These are phyloP conservation scores for Xestia sexstrigata DNA, from an alignment of 2,888 invertebrate species.

Conservation along the genomic window DNA sequence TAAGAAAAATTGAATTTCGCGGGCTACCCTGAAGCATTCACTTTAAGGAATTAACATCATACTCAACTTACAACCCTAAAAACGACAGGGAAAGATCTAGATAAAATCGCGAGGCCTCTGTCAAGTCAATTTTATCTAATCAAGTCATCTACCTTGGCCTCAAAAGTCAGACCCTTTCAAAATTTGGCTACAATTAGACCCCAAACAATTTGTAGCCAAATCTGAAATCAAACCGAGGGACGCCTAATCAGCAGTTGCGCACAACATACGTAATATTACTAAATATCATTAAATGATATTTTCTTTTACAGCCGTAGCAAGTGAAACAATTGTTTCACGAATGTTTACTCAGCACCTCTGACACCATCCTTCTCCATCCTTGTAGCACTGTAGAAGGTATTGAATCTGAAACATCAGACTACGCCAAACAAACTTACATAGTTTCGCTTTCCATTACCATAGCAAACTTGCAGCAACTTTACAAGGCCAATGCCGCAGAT, in stretches of 20 bases:
- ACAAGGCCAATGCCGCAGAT: conserved; percentile 69
- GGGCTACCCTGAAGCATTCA: no score
- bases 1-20: no score
- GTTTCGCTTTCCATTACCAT: conserved; percentile 21
- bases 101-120: neutral
- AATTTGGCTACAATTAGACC: neutral
- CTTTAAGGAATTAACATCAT: neutral
- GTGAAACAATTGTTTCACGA: neutral
- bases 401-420: neutral
- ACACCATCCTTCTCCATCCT: neutral
- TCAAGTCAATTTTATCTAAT: neutral
- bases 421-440: conserved; percentile 4
- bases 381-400: neutral
- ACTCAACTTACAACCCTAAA: neutral
- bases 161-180: neutral
- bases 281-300: neutral
- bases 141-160: neutral
- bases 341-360: neutral
- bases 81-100: neutral
- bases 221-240: neutral
- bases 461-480: conserved; percentile 44
- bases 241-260: neutral
- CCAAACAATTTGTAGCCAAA: no score
- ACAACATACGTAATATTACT: no score
- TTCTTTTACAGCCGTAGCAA: no score